Evolutionary conservation across 2,888 invertebrate genomes (phyloP), one percentile per base, ranked within the genome.

Genomic region (Leucoptera coffeella): DNA sequence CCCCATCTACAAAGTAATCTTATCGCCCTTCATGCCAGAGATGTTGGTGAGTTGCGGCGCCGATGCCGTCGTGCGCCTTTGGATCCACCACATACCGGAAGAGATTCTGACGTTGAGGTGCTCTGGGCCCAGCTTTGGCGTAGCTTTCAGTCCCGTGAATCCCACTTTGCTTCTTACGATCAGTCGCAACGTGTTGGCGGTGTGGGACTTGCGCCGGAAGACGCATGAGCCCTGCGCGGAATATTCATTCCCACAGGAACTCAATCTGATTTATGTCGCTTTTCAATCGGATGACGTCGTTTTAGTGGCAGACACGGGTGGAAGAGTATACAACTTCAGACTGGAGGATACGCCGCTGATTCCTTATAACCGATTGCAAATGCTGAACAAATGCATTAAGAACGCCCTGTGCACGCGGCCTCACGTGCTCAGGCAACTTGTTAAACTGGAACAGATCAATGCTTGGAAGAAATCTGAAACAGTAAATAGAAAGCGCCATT

Each of bases 181-280:
- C 2, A 80, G 78, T 26, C 80, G 78, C 1, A 74, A 73, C 33
- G 60, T 77, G 5, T 69, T 90, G 10, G 80, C 81, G 26, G 61
- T 89, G 13, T 90, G 90, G 90, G 87, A 90, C 47, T 56, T 89
- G 6, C 77, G 81, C 4, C 60, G 84, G 12, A 86, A 83, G 44
- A 78, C 75, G 1, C 76, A 84, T 32, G 75, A 75, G 27, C 85
- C 88, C 0, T 77, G 76, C 32, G 77, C 78, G 0, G 61, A 76
- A 24, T 77, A 75, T 21, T 41, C 45, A 2, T 74, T 77, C 23
- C 65, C 76, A 0, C 46, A 43, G 0, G 49, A 60, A 9, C 52
- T 55, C 5, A 45, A 51, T 9, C 34, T 80, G 28, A 75, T 77
- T 1, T 61, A 64, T n/a, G 50, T 78, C 3, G 72, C 73, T 31